Evolutionary conservation across 1,140 invertebrate genomes (phyloP), one percentile per base, ranked within the genome.

Genomic region (Panagrolaimus sp.): DNA sequence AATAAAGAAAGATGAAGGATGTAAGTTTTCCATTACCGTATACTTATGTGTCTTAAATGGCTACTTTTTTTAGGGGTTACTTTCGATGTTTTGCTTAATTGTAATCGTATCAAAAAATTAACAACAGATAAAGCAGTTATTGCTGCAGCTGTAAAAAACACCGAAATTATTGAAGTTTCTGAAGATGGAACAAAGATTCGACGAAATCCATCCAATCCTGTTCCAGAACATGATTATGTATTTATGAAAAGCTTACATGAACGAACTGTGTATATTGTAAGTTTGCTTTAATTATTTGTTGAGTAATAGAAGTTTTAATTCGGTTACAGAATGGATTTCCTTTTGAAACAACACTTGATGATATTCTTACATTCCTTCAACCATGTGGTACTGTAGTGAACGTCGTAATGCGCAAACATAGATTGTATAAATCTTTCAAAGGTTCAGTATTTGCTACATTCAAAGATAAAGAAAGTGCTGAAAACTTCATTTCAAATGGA

Each of bases 371-470:
- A 57, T 93, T 88, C 83, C 89, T 93, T 73, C 87, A 87, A 66
- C 82, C 86, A 38, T 89, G 87, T 84, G 89, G 90, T 11, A 86
- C 88, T 61, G 87, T 90, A 45, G 90, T 92, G 57, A 90, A 90
- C 79, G 85, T 95, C 25, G 31, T 82, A 5, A 79, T 83, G 80
- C 72, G 80, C 4, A 63, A 57, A 14, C 48, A 42, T 8, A 71
- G 75, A 46, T 63, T 57, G 14, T 68, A 69, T 20, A 57, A 70
- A 46, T 67, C 69, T 11, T 93, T 92, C 78, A 91, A 96, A 85
- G 93, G 93, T 48, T 95, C 92, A 8, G 88, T 93, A 62, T 93
- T 93, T 85, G 87, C 89, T 23, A 89, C 90, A 3, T 96, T 93
- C 63, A 91, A 92, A 64, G 87, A 88, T 74, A 88, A 89, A 13